Base-by-base conservation (phyloP, 2,888 invertebrate species). In the Tenthredo scrophulariae region DNA sequence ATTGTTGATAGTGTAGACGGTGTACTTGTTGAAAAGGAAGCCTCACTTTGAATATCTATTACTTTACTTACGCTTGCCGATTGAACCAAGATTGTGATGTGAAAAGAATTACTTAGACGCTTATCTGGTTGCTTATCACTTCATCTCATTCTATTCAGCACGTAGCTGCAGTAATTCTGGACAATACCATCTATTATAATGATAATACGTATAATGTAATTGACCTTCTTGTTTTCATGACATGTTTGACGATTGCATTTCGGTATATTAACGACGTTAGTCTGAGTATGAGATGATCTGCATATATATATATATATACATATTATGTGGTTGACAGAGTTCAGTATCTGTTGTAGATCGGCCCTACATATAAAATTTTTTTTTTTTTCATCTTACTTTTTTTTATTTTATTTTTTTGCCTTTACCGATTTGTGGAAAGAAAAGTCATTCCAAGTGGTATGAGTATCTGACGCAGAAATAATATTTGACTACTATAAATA, bases 391-490 rank as follows among this genome's bases (percentile, higher is more conserved):
- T 84, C n/a, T 74, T 54, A 84, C 79, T 85, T 84, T 37, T 7
- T 37, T 37, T 37, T 37, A 37, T 85, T 75, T 62, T 85, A 84
- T 70, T 37, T n/a, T 18, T 15, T 50, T 75, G 46, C 26, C 26
- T 40, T 13, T 10, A 75, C 26, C 26, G 29, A 50, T 82, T 29
- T 18, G 85, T 74, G 79, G 58, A 72, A 85, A 80, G 5, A 67
- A 84, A 84, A 87, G 82, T 74, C 84, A 88, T 84, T 84, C 84
- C 84, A 84, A 79, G 74, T 84, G 84, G 84, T 58, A 84, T 84
- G 75, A 77, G 46, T 79, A 84, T 77, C 65, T 74, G 84, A 79
- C 62, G 75, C 84, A 87, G 58, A 40, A 65, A 75, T 33, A 40
- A 40, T 40, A 80, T 37, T 62, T 46, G 46, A 77, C 40, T 46